phyloP scores from a whole-genome alignment of 1,140 invertebrate species.

The Triops longicaudatus region DNA sequence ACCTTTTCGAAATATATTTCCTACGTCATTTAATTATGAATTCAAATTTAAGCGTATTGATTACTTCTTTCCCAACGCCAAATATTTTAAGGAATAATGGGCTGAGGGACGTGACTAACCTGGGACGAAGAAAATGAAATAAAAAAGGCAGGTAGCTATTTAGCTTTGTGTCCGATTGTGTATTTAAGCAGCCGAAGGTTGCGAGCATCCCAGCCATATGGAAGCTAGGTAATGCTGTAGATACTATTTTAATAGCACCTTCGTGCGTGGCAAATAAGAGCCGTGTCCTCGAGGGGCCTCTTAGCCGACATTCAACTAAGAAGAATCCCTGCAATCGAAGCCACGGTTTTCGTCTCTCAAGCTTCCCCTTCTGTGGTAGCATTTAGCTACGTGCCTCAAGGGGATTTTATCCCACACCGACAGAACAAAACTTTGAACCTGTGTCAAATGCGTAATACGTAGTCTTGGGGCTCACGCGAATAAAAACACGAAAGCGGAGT shows the following conservation, averaged over 20 bases:
- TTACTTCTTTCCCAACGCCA: no score
- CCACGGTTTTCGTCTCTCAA: background rate
- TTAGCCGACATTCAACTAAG: background rate
- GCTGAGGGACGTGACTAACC: background rate
- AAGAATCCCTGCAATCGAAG: background rate
- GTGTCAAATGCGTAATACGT: background rate
- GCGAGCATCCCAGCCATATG: background rate
- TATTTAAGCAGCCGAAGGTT: background rate
- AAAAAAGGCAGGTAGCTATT: background rate
- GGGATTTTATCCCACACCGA: background rate
- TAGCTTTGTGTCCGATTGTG: background rate
- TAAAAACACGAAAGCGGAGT: background rate
- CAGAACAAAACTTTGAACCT: slow-evolving; percentile 2
- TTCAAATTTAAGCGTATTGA: no score
- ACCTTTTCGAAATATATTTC: no score
- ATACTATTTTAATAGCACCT: slow-evolving; percentile 1
- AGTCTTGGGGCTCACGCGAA: background rate
- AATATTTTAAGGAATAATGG: no score
- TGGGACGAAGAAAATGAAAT: background rate
- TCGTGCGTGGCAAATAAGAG: background rate
- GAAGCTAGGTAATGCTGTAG: background rate
- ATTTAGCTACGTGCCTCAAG: background rate
- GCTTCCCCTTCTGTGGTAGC: background rate
- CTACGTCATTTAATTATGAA: no score
- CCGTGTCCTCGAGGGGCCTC: background rate